phyloP scores from a whole-genome alignment of 2,888 invertebrate species.

The Dermolepida albohirtum region DNA sequence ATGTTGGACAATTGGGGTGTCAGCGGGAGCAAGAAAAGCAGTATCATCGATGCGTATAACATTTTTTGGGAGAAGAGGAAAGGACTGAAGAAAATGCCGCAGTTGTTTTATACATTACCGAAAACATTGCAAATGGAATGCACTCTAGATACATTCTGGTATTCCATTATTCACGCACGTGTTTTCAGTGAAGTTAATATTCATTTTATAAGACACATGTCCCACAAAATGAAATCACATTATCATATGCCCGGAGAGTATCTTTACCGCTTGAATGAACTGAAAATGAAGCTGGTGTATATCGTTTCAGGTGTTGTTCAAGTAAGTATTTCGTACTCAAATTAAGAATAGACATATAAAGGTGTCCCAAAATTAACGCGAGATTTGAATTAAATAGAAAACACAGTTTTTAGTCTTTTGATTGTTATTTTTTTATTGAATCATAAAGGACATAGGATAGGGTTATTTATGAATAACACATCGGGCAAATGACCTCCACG shows the following conservation, averaged over 20 bases:
- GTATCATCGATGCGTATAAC: slow-evolving; percentile 63
- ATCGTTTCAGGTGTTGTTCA: slow-evolving; percentile 68
- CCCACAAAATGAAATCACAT: slow-evolving; percentile 66
- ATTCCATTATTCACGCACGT: slow-evolving; percentile 67
- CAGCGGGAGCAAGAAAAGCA: slow-evolving; percentile 1
- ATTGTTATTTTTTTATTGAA: too few species aligned
- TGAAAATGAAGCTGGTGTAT: slow-evolving; percentile 68
- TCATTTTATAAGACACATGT: slow-evolving; percentile 66
- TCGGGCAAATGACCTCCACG: too few species aligned
- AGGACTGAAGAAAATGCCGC: slow-evolving; percentile 66
- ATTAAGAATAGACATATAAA: background rate
- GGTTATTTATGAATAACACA: too few species aligned
- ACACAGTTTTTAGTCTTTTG: too few species aligned
- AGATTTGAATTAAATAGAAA: too few species aligned
- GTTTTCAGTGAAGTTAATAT: slow-evolving; percentile 67
- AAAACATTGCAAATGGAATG: slow-evolving; percentile 68
- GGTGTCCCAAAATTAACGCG: too few species aligned
- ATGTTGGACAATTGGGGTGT: slow-evolving; percentile 41
- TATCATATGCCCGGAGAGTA: slow-evolving; percentile 68
- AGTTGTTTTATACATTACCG: slow-evolving; percentile 64
- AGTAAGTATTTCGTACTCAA: slow-evolving; percentile 47
- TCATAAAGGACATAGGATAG: too few species aligned
- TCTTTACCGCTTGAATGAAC: slow-evolving; percentile 66
- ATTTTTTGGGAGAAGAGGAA: slow-evolving; percentile 69
- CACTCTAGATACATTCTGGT: slow-evolving; percentile 67